A percentile compares a stretch with the other conserved stretches of the same genome.
Conservation (phyloP, 2,888 invertebrate genomes). For the Pyrocoelia pectoralis region DNA sequence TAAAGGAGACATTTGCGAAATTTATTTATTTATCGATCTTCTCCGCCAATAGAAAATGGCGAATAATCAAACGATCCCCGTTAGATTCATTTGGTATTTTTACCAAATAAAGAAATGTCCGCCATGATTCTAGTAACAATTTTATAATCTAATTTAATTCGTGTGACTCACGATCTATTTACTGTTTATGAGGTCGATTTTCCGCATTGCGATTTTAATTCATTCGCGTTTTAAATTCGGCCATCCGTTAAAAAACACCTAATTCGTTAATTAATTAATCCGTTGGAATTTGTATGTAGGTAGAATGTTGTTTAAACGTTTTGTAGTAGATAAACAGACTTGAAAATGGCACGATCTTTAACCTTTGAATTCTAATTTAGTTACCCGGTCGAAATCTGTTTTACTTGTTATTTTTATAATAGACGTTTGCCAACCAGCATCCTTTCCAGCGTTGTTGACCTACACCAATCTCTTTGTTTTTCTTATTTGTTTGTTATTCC, state of each 20-base stretch:
- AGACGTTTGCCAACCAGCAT: slow-evolving; percentile 18
- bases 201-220: slow-evolving; percentile 4
- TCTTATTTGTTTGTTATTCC: slow-evolving; percentile 7
- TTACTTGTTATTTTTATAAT: slow-evolving; percentile 19
- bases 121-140: background rate
- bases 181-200: background rate
- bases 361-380: slow-evolving; percentile 31
- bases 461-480: slow-evolving; percentile 12
- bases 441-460: slow-evolving; percentile 21
- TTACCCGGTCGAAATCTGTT: slow-evolving; percentile 16
- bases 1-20: slow-evolving; percentile 5
- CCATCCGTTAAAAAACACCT: no score
- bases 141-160: slow-evolving; percentile 4
- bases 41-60: slow-evolving; percentile 2
- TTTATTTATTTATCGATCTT: background rate
- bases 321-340: slow-evolving; percentile 3
- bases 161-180: slow-evolving; percentile 1
- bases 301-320: slow-evolving; percentile 4
- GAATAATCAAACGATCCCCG: background rate
- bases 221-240: no score
- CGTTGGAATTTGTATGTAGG: no score
- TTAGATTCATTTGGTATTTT: no score
- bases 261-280: no score
- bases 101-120: background rate
- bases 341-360: slow-evolving; percentile 30